Conservation (phyloP, 53 echinoderm and acorn worm species). For the Holothuria leucospilota region DNA sequence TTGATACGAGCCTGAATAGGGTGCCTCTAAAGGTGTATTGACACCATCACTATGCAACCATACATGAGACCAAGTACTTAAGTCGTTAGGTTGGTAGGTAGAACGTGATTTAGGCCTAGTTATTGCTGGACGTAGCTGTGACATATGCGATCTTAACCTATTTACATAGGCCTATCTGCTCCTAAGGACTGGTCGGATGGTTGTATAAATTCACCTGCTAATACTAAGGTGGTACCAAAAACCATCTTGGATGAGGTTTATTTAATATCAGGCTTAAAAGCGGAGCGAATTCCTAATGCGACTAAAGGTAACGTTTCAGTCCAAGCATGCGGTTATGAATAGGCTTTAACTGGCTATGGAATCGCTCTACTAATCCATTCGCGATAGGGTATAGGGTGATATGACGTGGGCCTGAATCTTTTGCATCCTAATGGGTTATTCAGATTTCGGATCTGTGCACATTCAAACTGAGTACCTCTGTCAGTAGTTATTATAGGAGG, state of each 20-base stretch:
- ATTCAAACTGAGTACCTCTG: not conserved
- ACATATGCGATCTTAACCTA: constrained; percentile 10
- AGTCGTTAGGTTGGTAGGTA: not conserved
- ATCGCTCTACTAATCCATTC: not conserved
- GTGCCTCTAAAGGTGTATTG: no score
- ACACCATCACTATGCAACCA: no score
- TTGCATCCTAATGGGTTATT: not conserved
- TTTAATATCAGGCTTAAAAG: not conserved
- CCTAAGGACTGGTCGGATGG: not conserved
- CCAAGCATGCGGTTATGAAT: not conserved
- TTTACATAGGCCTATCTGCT: not conserved
- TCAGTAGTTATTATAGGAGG: not conserved
- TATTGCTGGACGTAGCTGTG: not conserved
- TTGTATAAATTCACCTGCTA: not conserved
- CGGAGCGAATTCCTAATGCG: not conserved
- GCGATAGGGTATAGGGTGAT: not conserved
- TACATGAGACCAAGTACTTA: no score
- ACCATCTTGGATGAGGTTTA: not conserved
- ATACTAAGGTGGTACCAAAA: not conserved
- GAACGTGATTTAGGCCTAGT: not conserved
- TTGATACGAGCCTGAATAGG: not conserved
- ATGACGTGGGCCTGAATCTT: not conserved
- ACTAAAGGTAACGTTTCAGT: not conserved
- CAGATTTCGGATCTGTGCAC: not conserved
- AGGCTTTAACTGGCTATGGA: not conserved